A percentile compares a stretch with the other conserved stretches of the same genome.
Evolutionary conservation across 1,140 invertebrate species (phyloP).

Genomic region (Drosophila novamexicana): DNA sequence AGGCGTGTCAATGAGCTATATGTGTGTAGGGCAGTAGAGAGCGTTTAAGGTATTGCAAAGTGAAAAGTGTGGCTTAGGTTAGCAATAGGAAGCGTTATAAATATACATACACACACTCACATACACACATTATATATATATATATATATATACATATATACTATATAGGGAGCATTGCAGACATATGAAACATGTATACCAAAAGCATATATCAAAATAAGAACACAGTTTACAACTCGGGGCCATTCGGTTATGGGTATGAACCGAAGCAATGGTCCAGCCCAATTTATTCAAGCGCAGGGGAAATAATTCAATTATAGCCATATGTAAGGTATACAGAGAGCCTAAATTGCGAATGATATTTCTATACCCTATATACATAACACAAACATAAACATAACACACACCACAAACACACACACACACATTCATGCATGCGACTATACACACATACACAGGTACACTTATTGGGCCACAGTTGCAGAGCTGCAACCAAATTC

Average conservation of each 20-base stretch:
- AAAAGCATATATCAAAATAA: slow-evolving; percentile 24
- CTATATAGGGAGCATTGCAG: slow-evolving; percentile 72
- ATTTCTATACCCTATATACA: slow-evolving; percentile 61
- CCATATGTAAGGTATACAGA: slow-evolving; percentile 53
- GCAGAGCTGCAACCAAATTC: slow-evolving; percentile 12
- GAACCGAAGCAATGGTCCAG: background rate
- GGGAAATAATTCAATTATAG: slow-evolving; percentile 67
- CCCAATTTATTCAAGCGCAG: slow-evolving; percentile 28
- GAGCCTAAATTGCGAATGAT: slow-evolving; percentile 65
- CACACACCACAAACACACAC: background rate
- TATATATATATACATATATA: slow-evolving; percentile 29
- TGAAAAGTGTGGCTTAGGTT: slow-evolving; percentile 28
- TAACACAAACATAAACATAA: slow-evolving; percentile 28
- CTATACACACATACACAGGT: slow-evolving; percentile 1
- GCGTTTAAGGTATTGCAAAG: slow-evolving; percentile 5
- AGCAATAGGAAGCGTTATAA: slow-evolving; percentile 18
- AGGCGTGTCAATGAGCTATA: slow-evolving; percentile 32
- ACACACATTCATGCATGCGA: background rate
- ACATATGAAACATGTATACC: slow-evolving; percentile 60
- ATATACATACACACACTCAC: slow-evolving; percentile 30
- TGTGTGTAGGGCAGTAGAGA: slow-evolving; percentile 35
- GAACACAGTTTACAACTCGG: slow-evolving; percentile 28
- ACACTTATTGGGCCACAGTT: slow-evolving; percentile 10
- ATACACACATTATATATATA: slow-evolving; percentile 31
- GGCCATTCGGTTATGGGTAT: slow-evolving; percentile 5